These are phyloP conservation scores for Papilio dardanus DNA, from an alignment of 1,140 invertebrate species.

Conservation along the genomic window DNA sequence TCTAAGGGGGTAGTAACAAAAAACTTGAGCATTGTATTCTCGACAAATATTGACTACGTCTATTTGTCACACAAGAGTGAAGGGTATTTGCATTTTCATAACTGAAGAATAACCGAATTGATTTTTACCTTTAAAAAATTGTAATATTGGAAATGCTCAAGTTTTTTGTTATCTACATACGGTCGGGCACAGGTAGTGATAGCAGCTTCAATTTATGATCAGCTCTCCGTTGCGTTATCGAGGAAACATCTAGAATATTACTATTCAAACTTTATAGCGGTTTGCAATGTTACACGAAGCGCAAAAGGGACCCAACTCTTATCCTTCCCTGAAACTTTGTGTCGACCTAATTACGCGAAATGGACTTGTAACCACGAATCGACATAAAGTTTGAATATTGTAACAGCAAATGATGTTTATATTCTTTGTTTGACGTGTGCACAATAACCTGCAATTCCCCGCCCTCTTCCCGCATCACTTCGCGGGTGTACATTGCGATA, in stretches of 20 bases:
- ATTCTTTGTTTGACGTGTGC: neutral
- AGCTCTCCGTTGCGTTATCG: neutral
- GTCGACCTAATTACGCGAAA: neutral
- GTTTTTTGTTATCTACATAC: constrained; percentile 2
- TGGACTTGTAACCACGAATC: neutral
- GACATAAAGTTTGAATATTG: neutral
- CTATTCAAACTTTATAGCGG: neutral
- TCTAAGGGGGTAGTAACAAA: constrained; percentile 31
- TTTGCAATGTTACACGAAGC: neutral
- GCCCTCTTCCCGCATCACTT: neutral
- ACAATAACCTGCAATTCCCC: neutral
- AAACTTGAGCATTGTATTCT: neutral
- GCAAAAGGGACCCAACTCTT: neutral
- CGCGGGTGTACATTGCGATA: neutral
- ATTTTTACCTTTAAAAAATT: neutral
- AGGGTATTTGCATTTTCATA: neutral
- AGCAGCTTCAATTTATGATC: constrained; percentile 44
- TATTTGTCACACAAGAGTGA: neutral
- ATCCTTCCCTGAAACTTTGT: no score
- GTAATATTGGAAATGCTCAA: neutral
- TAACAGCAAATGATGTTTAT: neutral
- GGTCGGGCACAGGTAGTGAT: constrained; percentile 47
- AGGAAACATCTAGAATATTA: neutral
- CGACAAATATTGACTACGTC: neutral
- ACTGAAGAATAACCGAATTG: neutral